Percentiles rank a stretch among this genome's conserved stretches.
These are phyloP conservation scores for Pseudoatta argentina DNA, from an alignment of 1,140 invertebrate species.

Conservation along the genomic window DNA sequence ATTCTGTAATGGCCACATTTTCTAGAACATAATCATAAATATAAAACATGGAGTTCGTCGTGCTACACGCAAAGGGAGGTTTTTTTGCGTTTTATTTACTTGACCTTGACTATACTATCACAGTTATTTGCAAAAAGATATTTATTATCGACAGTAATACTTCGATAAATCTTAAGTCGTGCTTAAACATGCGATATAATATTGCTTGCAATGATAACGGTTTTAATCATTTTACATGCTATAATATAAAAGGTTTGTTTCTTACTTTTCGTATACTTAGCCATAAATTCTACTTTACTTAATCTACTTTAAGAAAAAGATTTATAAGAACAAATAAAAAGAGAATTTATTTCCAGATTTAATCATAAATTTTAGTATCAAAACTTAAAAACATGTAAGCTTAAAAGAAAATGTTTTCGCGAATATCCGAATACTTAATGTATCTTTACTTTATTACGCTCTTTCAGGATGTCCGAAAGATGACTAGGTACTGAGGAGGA, in stretches of 20 bases:
- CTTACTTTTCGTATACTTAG: neutral
- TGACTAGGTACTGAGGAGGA: constrained; percentile 75
- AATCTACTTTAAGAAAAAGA: neutral
- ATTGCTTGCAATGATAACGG: constrained; percentile 18
- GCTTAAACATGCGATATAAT: neutral
- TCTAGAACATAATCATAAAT: constrained; percentile 31
- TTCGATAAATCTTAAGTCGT: constrained; percentile 13
- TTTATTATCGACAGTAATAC: constrained; percentile 38
- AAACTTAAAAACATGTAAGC: too few species aligned
- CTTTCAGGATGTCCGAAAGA: constrained; percentile 77
- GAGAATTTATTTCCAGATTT: neutral
- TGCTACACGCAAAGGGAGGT: constrained; percentile 32
- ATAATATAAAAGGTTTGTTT: neutral
- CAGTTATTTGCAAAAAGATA: constrained; percentile 15
- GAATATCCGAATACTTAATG: neutral
- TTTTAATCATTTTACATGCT: constrained; percentile 4
- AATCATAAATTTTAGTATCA: neutral
- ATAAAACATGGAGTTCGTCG: neutral
- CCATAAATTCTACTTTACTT: neutral
- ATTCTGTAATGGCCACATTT: constrained; percentile 7
- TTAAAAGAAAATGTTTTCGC: neutral
- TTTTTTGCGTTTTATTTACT: constrained; percentile 52
- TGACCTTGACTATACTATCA: constrained; percentile 48
- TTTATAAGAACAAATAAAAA: neutral
- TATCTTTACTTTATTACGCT: constrained; percentile 8